Conservation (phyloP, 2,113 vertebrate genomes). For the Aphyosemion australe region DNA sequence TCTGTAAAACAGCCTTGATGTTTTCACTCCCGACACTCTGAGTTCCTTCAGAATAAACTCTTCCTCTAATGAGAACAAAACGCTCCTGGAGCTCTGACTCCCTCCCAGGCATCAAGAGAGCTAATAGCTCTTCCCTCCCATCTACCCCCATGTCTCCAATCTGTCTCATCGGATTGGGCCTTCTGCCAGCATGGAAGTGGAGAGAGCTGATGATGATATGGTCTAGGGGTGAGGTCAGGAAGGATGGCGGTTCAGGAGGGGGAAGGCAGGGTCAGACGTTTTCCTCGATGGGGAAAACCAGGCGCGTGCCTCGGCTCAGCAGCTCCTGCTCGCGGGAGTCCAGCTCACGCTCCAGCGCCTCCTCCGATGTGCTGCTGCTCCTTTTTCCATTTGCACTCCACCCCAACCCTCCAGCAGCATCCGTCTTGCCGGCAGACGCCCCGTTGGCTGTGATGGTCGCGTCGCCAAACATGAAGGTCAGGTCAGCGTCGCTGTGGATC, state of each 20-base stretch:
- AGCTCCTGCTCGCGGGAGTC: conserved; percentile 89
- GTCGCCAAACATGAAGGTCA: conserved; percentile 92
- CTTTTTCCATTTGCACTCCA: conserved; percentile 80
- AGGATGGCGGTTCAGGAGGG: conserved; percentile 6
- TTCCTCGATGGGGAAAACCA: conserved; percentile 95
- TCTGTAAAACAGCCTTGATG: conserved; percentile 25
- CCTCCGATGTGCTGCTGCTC: conserved; percentile 87
- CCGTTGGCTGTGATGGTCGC: conserved; percentile 92
- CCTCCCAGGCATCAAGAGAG: conserved; percentile 7
- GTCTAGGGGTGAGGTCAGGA: conserved; percentile 17
- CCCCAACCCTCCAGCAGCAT: conserved; percentile 64
- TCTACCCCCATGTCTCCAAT: conserved; percentile 28
- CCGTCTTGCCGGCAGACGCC: conserved; percentile 80
- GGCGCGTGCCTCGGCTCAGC: conserved; percentile 89
- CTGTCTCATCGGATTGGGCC: conserved; percentile 18
- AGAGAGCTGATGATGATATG: conserved; percentile 17
- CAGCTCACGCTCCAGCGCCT: conserved; percentile 89
- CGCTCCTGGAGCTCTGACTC: conserved; percentile 8
- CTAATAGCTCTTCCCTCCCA: not conserved
- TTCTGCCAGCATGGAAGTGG: not conserved
- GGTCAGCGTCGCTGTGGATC: conserved; percentile 89
- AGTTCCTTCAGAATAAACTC: conserved; percentile 24
- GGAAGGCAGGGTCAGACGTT: conserved; percentile 80
- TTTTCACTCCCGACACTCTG: not conserved
- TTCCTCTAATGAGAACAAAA: conserved; percentile 51